Percentiles rank a stretch among this genome's conserved stretches.
These are phyloP conservation scores for Spongilla lacustris DNA, from an alignment of 37 sponge, comb jelly and placozoan species.

Conservation along the genomic window DNA sequence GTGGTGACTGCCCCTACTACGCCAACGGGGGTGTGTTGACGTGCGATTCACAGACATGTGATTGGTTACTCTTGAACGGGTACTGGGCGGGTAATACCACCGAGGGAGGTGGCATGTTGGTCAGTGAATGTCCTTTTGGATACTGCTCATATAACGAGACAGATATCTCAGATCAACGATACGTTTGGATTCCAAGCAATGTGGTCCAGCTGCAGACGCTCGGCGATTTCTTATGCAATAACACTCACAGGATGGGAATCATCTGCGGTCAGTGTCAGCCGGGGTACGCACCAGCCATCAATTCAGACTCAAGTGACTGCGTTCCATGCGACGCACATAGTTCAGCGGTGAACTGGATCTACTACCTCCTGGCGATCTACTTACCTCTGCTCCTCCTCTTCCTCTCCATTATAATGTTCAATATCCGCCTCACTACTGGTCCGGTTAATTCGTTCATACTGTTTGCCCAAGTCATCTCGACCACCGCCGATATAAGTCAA, in stretches of 20 bases:
- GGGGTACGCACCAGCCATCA: slow-evolving; percentile 5
- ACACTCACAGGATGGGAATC: not conserved
- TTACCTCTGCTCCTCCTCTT: slow-evolving; percentile 4
- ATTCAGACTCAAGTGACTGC: slow-evolving; percentile 2
- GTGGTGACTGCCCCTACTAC: too few species aligned
- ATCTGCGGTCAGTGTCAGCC: slow-evolving; percentile 10
- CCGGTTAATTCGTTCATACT: slow-evolving; percentile 24
- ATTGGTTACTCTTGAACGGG: too few species aligned
- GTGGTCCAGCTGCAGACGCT: too few species aligned
- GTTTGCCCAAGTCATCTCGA: slow-evolving; percentile 1
- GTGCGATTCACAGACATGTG: too few species aligned
- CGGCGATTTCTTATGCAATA: not conserved
- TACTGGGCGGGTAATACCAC: too few species aligned
- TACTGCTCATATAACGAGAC: too few species aligned
- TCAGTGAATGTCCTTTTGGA: too few species aligned
- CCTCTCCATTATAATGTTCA: not conserved
- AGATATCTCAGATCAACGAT: too few species aligned
- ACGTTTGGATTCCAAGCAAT: too few species aligned
- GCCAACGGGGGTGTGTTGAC: too few species aligned
- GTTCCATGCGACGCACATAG: not conserved
- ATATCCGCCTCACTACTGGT: slow-evolving; percentile 19
- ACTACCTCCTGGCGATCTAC: not conserved
- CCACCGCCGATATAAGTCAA: too few species aligned
- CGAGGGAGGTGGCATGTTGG: too few species aligned
- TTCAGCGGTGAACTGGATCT: not conserved